Evolutionary conservation across 2,113 vertebrate genomes (phyloP), one percentile per base, ranked within the genome.

Genomic region (Capricornis sumatraensis): DNA sequence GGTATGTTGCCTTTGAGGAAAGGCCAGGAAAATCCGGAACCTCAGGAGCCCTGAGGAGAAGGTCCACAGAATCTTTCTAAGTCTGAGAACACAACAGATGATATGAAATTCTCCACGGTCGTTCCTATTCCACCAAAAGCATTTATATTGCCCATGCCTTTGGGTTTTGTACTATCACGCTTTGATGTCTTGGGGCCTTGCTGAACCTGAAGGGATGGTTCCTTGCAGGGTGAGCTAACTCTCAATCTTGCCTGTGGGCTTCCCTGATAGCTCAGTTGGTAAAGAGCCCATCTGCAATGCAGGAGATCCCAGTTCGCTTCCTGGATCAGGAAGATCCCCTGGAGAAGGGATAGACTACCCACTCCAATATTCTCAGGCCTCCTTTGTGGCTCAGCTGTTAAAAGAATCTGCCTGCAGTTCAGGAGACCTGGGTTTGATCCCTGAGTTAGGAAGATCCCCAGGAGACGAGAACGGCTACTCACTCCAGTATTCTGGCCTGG

Each of bases 401-500:
- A 40, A 40, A 71, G 19, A 71, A 71, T 12, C 67, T 71, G 19
- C 19, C 10, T 71, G n/a, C n/a, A 23, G 9, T 40, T 10, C 19
- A 12, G 67, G n/a, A 71, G 67, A 71, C 9, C n/a, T 71, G n/a
- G 10, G 10, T 23, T 71, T 5, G 10, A 40, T 40, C n/a, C 17
- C n/a, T 40, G n/a, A 36, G 19, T 71, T 71, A 71, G 67, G n/a
- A 71, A 40, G 19, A 71, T 71, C 9, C 10, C 10, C 19, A 1
- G 0, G 19, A 71, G 67, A 71, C 1, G 19, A 71, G 19, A 23
- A 40, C 0, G 0, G 19, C n/a, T 71, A 40, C 19, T 10, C n/a
- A 12, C 10, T 71, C 19, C n/a, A 71, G 67, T 40, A 4, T 71
- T 71, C 6, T 40, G 67, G 19, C n/a, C 67, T 71, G 67, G 67